These are phyloP conservation scores for Sinocyclocheilus maitianheensis DNA, from an alignment of 2,113 vertebrate species.

Conservation along the genomic window DNA sequence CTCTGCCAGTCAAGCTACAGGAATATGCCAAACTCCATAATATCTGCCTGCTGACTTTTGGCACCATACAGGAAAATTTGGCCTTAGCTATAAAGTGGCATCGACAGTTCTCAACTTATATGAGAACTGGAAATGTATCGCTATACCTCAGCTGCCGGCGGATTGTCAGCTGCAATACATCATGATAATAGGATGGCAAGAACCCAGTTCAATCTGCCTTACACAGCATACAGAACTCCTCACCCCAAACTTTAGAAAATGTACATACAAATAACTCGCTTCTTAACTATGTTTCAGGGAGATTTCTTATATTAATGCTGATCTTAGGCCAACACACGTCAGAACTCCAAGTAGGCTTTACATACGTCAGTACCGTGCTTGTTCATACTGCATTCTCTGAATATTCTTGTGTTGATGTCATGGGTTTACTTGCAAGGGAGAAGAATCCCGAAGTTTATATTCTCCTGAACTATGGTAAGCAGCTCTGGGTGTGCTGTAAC, in stretches of 20 bases:
- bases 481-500: neutral
- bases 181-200: conserved; percentile 67
- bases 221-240: conserved; percentile 50
- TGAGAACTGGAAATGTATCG: neutral
- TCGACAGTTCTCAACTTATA: neutral
- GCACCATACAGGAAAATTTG: neutral
- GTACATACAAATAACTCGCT: neutral
- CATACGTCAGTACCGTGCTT: neutral
- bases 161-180: conserved; percentile 63
- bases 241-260: neutral
- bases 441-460: neutral
- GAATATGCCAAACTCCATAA: neutral
- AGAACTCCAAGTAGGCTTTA: neutral
- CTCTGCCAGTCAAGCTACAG: neutral
- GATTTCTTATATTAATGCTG: neutral
- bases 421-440: neutral
- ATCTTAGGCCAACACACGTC: neutral
- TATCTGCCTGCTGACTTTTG: neutral
- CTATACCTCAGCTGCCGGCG: conserved; percentile 44
- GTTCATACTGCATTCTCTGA: neutral
- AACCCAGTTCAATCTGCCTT: conserved; percentile 55
- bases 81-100: conserved; percentile 2
- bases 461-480: too few relatives aligned
- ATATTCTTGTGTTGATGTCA: neutral
- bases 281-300: neutral